Percentiles rank a stretch among this genome's conserved stretches.
Evolutionary conservation across 1,140 invertebrate species (phyloP).

Genomic region (Coenobita brevimanus): DNA sequence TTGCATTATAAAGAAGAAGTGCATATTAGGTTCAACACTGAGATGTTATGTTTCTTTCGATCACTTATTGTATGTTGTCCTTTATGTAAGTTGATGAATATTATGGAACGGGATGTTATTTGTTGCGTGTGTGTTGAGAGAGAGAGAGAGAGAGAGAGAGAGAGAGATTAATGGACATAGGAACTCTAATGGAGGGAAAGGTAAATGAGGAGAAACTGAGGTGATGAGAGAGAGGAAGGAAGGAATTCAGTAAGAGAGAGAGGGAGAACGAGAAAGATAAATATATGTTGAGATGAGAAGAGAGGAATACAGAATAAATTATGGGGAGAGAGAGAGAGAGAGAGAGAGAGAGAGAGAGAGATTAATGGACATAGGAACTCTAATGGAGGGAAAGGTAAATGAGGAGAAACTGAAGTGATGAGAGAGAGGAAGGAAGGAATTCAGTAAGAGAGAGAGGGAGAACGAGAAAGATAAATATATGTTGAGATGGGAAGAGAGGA

Average conservation of each 20-base stretch:
- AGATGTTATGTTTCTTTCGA: too few species aligned
- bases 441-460: neutral
- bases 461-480: neutral
- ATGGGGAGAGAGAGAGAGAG: neutral
- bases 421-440: neutral
- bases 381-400: neutral
- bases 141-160: neutral
- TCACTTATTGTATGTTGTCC: too few species aligned
- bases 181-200: neutral
- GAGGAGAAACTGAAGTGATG: neutral
- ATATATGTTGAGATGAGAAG: neutral
- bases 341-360: neutral
- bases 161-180: neutral
- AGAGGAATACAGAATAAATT: neutral
- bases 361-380: neutral
- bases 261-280: too few species aligned
- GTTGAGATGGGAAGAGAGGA: neutral
- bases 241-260: neutral
- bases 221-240: neutral
- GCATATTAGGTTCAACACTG: too few species aligned
- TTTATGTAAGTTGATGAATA: too few species aligned
- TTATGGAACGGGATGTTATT: neutral
- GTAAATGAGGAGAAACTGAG: neutral
- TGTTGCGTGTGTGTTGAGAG: neutral
- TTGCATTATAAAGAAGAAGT: too few species aligned